phyloP scores from a whole-genome alignment of 2,888 invertebrate species.

The Cantharis rustica region DNA sequence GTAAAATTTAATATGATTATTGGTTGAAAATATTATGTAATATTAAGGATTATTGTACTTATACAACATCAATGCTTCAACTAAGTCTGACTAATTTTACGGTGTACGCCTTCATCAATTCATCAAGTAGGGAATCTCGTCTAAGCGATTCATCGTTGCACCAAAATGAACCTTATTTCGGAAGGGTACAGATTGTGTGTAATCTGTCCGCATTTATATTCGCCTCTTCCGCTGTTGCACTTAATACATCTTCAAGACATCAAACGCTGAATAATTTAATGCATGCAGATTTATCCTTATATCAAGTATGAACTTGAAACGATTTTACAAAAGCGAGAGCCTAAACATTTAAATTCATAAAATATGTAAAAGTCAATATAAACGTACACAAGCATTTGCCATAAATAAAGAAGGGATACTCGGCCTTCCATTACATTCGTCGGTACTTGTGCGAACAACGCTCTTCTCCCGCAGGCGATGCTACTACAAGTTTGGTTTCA shows the following conservation, averaged over 20 bases:
- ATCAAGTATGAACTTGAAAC: conserved; percentile 3
- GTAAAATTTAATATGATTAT: conserved; percentile 1
- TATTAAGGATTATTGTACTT: conserved; percentile 26
- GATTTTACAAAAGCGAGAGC: neutral
- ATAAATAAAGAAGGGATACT: conserved; percentile 19
- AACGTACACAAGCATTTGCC: conserved; percentile 2
- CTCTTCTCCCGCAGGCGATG: conserved; percentile 25
- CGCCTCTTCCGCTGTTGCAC: conserved; percentile 32
- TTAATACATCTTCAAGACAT: conserved; percentile 29
- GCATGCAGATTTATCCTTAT: conserved; percentile 21
- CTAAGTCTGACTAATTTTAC: conserved; percentile 44
- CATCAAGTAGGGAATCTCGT: conserved; percentile 39
- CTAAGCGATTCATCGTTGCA: conserved; percentile 32
- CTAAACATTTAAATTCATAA: neutral
- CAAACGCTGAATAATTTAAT: conserved; percentile 25
- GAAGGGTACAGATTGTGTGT: conserved; percentile 41
- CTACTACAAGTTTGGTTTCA: conserved; percentile 26
- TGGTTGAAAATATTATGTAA: conserved; percentile 6
- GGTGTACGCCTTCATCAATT: conserved; percentile 45
- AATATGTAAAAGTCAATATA: neutral
- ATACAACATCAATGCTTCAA: conserved; percentile 24
- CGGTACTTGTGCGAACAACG: conserved; percentile 15
- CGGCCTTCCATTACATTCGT: conserved; percentile 14
- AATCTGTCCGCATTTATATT: conserved; percentile 41
- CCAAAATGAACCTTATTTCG: conserved; percentile 35